Evolutionary conservation across 2,888 invertebrate species (phyloP).

Genomic region (Lithosia quadra): DNA sequence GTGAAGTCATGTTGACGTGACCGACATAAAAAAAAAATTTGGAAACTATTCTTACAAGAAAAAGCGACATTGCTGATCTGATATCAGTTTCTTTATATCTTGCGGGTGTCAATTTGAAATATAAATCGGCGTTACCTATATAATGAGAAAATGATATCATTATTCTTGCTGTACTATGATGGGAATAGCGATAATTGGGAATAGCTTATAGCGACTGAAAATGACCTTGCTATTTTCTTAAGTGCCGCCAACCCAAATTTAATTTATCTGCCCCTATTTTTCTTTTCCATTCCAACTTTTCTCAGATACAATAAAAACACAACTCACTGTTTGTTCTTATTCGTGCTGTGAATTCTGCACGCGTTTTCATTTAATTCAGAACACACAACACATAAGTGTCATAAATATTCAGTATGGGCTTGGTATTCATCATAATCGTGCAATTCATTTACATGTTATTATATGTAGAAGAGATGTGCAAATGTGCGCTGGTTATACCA

Average conservation of each 20-base stretch:
- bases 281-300: conserved; percentile 40
- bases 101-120: neutral
- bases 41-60: neutral
- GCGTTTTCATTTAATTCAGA: conserved; percentile 67
- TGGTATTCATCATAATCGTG: conserved; percentile 77
- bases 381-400: conserved; percentile 62
- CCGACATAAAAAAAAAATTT: too few species aligned
- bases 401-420: conserved; percentile 77
- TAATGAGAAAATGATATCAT: neutral
- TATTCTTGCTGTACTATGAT: neutral
- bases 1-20: too few species aligned
- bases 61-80: neutral
- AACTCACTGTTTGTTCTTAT: conserved; percentile 53
- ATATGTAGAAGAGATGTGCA: conserved; percentile 63
- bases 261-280: conserved; percentile 41
- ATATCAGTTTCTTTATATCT: neutral
- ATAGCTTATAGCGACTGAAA: conserved; percentile 23
- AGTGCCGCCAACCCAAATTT: conserved; percentile 27
- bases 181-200: conserved; percentile 4
- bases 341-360: conserved; percentile 63
- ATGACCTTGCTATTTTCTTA: conserved; percentile 28
- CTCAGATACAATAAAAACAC: conserved; percentile 45
- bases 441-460: conserved; percentile 81
- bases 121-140: too few species aligned
- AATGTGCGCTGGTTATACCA: conserved; percentile 44